A percentile compares a stretch with the other conserved stretches of the same genome.
Conservation (phyloP, 2,113 vertebrate genomes). For the Nycticorax nycticorax region DNA sequence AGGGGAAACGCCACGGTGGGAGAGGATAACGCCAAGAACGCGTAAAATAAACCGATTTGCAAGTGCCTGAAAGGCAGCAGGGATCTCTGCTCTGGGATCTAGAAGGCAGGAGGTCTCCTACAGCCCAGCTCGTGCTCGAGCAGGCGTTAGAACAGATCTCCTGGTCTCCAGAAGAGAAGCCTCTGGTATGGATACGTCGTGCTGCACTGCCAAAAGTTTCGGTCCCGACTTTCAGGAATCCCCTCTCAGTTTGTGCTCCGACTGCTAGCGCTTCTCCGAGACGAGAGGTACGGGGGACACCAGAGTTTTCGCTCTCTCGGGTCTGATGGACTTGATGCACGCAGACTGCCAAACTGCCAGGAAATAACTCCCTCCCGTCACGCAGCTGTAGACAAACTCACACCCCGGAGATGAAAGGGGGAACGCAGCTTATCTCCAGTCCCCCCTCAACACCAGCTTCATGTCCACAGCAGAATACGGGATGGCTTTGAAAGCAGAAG, state of each 20-base stretch:
- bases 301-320: neutral
- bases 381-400: neutral
- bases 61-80: neutral
- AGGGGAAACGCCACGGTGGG: neutral
- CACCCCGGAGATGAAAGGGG: slow-evolving; percentile 5
- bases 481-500: neutral
- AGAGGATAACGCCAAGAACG: neutral
- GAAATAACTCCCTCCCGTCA: neutral
- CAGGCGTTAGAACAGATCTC: neutral
- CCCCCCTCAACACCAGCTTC: neutral
- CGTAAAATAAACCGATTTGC: neutral
- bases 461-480: neutral
- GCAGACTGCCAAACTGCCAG: neutral
- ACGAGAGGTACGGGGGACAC: neutral
- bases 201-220: neutral
- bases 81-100: neutral
- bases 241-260: neutral
- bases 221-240: neutral
- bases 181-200: rapidly evolving
- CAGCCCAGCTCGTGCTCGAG: neutral
- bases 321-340: neutral
- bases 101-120: neutral
- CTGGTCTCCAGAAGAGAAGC: neutral
- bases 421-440: neutral
- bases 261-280: neutral